Percentiles rank a stretch among this genome's conserved stretches.
Evolutionary conservation across 2,113 vertebrate genomes (phyloP).

Genomic region (Psettodes erumei): DNA sequence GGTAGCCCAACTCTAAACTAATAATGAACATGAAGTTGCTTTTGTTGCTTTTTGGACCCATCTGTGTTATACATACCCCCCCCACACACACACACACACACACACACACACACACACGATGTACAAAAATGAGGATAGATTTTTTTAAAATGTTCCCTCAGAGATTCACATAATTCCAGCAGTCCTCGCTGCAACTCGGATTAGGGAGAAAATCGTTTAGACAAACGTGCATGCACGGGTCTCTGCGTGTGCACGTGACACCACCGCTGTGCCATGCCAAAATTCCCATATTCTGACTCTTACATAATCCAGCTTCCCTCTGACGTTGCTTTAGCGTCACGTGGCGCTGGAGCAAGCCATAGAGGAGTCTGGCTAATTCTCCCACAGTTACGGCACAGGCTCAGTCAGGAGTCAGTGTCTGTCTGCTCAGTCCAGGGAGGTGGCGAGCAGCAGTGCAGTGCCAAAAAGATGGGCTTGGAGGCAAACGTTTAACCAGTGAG

Average conservation of each 20-base stretch:
- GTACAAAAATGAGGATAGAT: slow-evolving; percentile 22
- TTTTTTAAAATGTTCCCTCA: slow-evolving; percentile 39
- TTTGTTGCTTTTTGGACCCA: too few species aligned
- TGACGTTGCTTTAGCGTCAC: slow-evolving; percentile 52
- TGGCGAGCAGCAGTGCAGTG: background rate
- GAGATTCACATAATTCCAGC: slow-evolving; percentile 45
- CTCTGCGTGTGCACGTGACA: slow-evolving; percentile 40
- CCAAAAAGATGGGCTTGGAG: background rate
- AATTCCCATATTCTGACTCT: slow-evolving; percentile 46
- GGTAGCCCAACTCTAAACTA: too few species aligned
- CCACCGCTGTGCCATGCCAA: slow-evolving; percentile 37
- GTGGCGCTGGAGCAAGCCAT: slow-evolving; percentile 23
- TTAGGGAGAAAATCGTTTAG: slow-evolving; percentile 51
- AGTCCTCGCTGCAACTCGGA: slow-evolving; percentile 40
- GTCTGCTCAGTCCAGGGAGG: slow-evolving; percentile 5
- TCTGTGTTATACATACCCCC: too few species aligned
- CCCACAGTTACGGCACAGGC: slow-evolving; percentile 30
- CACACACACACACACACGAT: slow-evolving; percentile 24
- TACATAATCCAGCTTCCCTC: slow-evolving; percentile 54
- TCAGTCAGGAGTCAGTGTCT: slow-evolving; percentile 16
- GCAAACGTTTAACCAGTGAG: background rate
- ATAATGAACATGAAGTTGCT: too few species aligned
- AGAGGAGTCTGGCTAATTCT: slow-evolving; percentile 30
- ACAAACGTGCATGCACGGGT: slow-evolving; percentile 35
- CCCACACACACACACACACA: too few species aligned